Evolutionary conservation across 2,888 invertebrate genomes (phyloP), one percentile per base, ranked within the genome.

Genomic region (Mesorhabditis spiculigera): DNA sequence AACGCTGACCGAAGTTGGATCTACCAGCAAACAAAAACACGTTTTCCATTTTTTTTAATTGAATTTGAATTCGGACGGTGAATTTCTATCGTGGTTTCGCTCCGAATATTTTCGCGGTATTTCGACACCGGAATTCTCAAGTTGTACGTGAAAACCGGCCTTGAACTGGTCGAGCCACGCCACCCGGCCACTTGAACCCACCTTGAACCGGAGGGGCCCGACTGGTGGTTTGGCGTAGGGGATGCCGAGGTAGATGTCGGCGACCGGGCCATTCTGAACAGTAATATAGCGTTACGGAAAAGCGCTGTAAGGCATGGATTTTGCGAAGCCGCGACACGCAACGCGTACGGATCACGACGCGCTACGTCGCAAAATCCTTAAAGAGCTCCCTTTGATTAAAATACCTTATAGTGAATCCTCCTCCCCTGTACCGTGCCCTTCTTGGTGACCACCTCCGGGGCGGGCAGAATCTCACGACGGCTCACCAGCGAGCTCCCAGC

Each of bases 151-250:
- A 28, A 28, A 28, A 28, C 28, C 28, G 28, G 28, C 28, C 28
- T 28, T 28, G 28, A 28, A 28, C 28, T 3, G 28, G 28, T 28
- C 28, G 28, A 28, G 28, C 28, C 28, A 28, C 28, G 28, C 28
- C 28, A 28, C 28, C 28, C 28, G 28, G 28, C 28, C 28, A 28
- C 28, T 28, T 66, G n/a, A 44, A 41, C 45, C 45, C 6, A 79
- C 78, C 73, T 74, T 67, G 68, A 79, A 79, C 45, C 79, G 71
- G n/a, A 75, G 73, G 43, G 71, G 68, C 5, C 75, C 78, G 1
- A 75, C 58, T 3, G 79, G 79, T 28, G 79, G 77, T 28, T 74
- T 69, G 0, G 79, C 79, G 45, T 73, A 79, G 8, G 79, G 79
- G 16, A 79, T 73, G 50, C 79, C 79, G 8, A 75, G 71, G 65